Evolutionary conservation across 2,888 invertebrate genomes (phyloP), one percentile per base, ranked within the genome.

Genomic region (Cephus rjabovi): DNA sequence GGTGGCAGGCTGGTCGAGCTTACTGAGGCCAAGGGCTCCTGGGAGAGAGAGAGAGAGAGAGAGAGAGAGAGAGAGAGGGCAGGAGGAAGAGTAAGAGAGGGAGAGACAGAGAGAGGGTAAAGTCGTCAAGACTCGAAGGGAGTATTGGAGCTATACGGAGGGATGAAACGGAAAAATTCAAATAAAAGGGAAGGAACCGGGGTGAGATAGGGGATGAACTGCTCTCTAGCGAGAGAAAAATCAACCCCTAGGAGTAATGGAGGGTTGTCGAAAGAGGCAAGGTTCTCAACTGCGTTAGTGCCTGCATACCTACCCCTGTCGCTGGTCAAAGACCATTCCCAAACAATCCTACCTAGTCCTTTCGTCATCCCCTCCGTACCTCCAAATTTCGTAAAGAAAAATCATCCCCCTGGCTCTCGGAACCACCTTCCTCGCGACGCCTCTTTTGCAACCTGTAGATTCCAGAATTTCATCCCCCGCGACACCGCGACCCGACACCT

Each of bases 11-110:
- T 82, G 81, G 83, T 81, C 76, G 37, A 76, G 80, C 79, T 83
- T 75, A 75, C 84, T 79, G 83, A 83, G 87, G 86, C 86, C 86
- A 86, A 87, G 86, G 86, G 83, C 86, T 87, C 83, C 85, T 82
- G 79, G 81, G 79, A 79, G 35, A 30, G 70, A 70, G 70, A 70
- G 30, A n/a, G 70, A 70, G 34, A 34, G 34, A 34, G 77, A 4
- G 73, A 23, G 34, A 73, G 74, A 76, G 70, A n/a, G 30, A 12
- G 2, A 31, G 70, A 15, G 70, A 11, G 30, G 12, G 12, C 12
- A 4, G 0, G 11, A 1, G 30, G 31, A 9, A 70, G 33, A 30
- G 31, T 12, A 11, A 71, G 31, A 71, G 71, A 71, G 12, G 1
- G 31, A 71, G 71, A 71, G 71, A 71, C 12, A 71, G 71, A 71